phyloP scores from a whole-genome alignment of 2,888 invertebrate genomes.

The Allolobophora icterica region DNA sequence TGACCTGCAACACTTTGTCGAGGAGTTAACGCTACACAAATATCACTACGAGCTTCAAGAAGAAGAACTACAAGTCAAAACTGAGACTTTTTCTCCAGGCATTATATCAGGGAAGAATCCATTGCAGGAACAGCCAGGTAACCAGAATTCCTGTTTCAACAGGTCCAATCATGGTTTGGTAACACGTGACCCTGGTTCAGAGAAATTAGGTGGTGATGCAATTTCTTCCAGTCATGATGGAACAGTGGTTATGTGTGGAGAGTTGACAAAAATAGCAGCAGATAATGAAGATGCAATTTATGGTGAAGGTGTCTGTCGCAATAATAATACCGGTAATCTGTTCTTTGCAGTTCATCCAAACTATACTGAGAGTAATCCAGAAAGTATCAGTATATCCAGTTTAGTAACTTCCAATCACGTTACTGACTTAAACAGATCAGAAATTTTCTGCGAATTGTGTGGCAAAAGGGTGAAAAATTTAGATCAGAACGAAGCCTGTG shows the following conservation, averaged over 20 bases:
- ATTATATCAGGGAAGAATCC: not conserved
- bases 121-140: not conserved
- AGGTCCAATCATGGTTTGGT: not conserved
- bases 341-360: not conserved
- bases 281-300: not conserved
- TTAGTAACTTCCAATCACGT: not conserved
- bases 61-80: not conserved
- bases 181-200: not conserved
- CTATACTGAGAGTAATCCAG: not conserved
- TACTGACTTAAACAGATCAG: not conserved
- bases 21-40: not conserved
- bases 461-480: not conserved
- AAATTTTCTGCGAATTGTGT: slow-evolving; percentile 7
- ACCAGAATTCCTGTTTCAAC: not conserved
- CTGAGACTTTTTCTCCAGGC: not conserved
- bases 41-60: not conserved
- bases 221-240: not conserved
- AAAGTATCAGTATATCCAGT: not conserved
- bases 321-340: not conserved
- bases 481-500: not conserved
- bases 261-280: no score
- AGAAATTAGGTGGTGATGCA: not conserved
- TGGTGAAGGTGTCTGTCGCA: not conserved
- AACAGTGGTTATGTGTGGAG: not conserved
- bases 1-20: not conserved